Base-by-base conservation (phyloP, 2,888 invertebrate genomes). In the Tiliacea aurago region DNA sequence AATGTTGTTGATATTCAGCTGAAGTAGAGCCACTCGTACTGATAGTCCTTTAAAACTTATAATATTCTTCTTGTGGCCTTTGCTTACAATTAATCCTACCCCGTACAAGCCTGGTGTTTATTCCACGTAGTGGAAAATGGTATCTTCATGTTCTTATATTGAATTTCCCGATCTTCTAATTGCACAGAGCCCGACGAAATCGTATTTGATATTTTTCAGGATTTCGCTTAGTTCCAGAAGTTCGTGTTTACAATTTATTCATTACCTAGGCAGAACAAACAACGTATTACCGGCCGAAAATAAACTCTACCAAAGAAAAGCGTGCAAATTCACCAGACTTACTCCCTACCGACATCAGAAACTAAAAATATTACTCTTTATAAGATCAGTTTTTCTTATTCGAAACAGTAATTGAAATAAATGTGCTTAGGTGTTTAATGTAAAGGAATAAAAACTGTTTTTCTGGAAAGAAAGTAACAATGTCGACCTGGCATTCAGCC, bases 401-500 rank as follows among this genome's bases (percentile, higher is more conserved):
- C 86, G 84, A 84, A 85, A 80, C 81, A 81, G 85, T 90, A 94
- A 95, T 93, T 93, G 93, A 93, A 93, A 95, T 91, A 92, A 94
- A 95, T 94, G 93, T 90, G 91, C 86, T 92, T 90, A 91, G 93
- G 92, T 94, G 93, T 94, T 93, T 92, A 93, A 92, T 93, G 93
- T 93, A 93, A 94, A 94, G 90, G 90, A 94, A 94, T 93, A 94
- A 94, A 93, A 95, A 94, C 91, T 91, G 93, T 92, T 93, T 93
- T 94, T 93, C 93, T 91, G 88, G 87, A 90, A 93, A 93, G 93
- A 94, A 95, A 94, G 94, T 93, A 95, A 95, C 94, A 95, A 93
- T 93, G 90, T 93, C 93, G 93, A 94, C 93, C 94, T 96, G 96
- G 96, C 95, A 95, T 94, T 94, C 94, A 93, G 95, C 95, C 96